Evolutionary conservation across 2,797 vertebrate species (phyloP).

Genomic region (Tangara arthus): DNA sequence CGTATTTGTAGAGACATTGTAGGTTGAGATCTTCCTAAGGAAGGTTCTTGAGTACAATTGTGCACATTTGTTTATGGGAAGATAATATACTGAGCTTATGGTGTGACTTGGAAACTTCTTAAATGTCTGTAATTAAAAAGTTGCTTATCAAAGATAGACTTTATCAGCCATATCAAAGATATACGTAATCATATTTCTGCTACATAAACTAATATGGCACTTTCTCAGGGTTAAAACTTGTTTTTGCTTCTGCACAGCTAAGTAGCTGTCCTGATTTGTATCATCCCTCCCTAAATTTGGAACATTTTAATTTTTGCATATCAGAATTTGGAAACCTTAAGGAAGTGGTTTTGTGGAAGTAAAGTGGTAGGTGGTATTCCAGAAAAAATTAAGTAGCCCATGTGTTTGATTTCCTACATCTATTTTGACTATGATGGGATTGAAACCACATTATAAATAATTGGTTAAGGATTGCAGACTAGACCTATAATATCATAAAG

Average conservation of each 20-base stretch:
- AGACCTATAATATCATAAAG: not conserved
- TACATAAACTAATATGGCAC: not conserved
- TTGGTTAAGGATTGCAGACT: not conserved
- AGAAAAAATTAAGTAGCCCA: not conserved
- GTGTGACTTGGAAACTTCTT: not conserved
- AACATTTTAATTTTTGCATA: not conserved
- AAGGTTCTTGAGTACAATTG: rapidly evolving
- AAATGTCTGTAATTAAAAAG: not conserved
- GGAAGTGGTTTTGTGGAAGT: not conserved
- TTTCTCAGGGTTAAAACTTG: not conserved
- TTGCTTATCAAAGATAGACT: not conserved
- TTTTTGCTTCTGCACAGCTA: not conserved
- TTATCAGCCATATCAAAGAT: not conserved
- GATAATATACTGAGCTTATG: not conserved
- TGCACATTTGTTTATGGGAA: not conserved
- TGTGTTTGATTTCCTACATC: not conserved
- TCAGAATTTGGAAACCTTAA: not conserved
- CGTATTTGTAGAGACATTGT: not conserved
- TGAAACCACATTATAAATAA: not conserved
- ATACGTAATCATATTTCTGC: not conserved
- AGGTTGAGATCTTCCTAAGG: not conserved
- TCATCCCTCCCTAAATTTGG: not conserved
- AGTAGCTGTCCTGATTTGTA: not conserved
- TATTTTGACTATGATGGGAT: not conserved
- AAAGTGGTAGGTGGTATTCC: not conserved